Evolutionary conservation across 2,113 vertebrate species (phyloP).

Genomic region (Tragelaphus strepsiceros): DNA sequence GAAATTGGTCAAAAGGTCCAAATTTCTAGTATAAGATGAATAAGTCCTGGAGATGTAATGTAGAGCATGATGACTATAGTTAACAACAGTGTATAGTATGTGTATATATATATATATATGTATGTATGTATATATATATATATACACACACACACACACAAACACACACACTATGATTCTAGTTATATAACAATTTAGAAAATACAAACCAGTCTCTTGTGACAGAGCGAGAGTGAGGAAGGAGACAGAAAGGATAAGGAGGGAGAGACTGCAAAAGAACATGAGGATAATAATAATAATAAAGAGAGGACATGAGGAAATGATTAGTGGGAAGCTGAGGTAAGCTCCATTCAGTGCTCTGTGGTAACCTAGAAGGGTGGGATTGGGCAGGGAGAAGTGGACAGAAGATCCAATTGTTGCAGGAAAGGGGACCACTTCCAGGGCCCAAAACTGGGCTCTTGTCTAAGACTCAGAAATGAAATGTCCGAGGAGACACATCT

Average conservation of each 20-base stretch:
- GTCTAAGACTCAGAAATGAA: rapidly evolving
- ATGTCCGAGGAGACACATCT: not conserved
- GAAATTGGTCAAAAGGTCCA: not conserved
- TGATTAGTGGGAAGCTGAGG: not conserved
- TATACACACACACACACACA: no score
- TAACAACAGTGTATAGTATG: no score
- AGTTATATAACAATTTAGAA: not conserved
- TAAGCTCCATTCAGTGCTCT: not conserved
- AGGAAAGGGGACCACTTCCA: not conserved
- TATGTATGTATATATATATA: no score
- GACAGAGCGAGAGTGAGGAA: not conserved
- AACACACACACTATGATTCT: not conserved
- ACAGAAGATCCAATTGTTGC: not conserved
- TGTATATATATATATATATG: no score
- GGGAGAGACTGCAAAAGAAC: not conserved
- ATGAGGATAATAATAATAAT: not conserved
- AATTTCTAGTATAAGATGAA: not conserved
- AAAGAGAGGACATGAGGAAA: not conserved
- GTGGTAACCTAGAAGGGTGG: not conserved
- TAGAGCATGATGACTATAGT: not conserved
- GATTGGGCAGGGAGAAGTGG: not conserved
- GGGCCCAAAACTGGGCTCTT: not conserved
- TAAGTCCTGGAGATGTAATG: not conserved
- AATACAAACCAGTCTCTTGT: not conserved
- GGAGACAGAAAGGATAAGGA: not conserved